Evolutionary conservation across 2,113 vertebrate species (phyloP).

Genomic region (Platysternon megacephalum): DNA sequence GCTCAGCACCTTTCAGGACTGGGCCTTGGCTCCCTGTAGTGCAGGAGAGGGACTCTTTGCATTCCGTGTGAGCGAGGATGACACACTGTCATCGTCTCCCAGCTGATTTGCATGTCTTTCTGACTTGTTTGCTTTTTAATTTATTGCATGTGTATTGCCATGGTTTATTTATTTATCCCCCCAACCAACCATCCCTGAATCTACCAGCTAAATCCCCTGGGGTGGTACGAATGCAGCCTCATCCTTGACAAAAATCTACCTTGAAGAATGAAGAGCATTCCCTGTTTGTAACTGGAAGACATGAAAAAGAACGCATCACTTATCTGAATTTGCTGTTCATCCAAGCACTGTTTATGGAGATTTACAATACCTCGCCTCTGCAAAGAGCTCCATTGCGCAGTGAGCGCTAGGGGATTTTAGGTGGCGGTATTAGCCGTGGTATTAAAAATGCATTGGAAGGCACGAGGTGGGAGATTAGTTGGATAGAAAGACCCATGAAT

Average conservation of each 20-base stretch:
- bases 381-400: constrained; percentile 51
- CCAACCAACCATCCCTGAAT: background rate
- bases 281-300: constrained; percentile 49
- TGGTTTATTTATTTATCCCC: background rate
- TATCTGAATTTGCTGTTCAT: constrained; percentile 70
- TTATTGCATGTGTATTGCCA: background rate
- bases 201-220: background rate
- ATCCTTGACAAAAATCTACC: constrained; percentile 33
- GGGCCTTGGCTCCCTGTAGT: constrained; percentile 1
- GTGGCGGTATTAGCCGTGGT: constrained; percentile 18
- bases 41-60: constrained; percentile 9
- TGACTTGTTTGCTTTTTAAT: background rate
- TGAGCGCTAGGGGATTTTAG: constrained; percentile 60
- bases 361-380: constrained; percentile 50
- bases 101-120: background rate
- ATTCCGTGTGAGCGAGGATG: background rate
- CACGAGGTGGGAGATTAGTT: constrained; percentile 58
- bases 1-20: constrained; percentile 20
- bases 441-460: constrained; percentile 69
- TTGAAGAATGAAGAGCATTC: constrained; percentile 49
- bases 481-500: constrained; percentile 67
- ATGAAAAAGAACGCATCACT: constrained; percentile 63
- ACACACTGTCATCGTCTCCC: fast-evolving
- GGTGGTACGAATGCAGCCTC: background rate
- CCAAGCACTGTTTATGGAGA: constrained; percentile 72